Evolutionary conservation across 2,113 vertebrate genomes (phyloP).

Genomic region (Speoplatyrhinus poulsoni): DNA sequence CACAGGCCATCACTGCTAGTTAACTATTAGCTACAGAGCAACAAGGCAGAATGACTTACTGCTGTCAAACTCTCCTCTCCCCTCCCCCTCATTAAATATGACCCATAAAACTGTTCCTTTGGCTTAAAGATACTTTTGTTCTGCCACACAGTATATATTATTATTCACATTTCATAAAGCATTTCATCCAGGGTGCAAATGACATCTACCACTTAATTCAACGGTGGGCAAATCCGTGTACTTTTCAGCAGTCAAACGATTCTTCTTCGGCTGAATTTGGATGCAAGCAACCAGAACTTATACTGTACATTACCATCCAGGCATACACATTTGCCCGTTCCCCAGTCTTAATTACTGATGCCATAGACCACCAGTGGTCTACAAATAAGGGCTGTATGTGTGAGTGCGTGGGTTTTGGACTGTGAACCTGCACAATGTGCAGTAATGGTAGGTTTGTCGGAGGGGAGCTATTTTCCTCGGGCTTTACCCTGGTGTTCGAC

Average conservation of each 20-base stretch:
- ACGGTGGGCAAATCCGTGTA: too few relatives aligned
- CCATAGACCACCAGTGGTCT: conserved; percentile 18
- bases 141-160: too few relatives aligned
- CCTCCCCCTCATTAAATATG: neutral
- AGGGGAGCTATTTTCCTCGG: neutral
- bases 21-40: conserved; percentile 44
- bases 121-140: too few relatives aligned
- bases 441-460: neutral
- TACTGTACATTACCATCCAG: too few relatives aligned
- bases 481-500: neutral
- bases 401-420: conserved; percentile 1
- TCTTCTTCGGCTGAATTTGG: too few relatives aligned
- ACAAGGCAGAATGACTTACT: conserved; percentile 45
- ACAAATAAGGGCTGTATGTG: conserved; percentile 22
- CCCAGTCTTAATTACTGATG: conserved; percentile 36
- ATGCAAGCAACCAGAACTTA: too few relatives aligned
- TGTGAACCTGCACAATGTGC: neutral
- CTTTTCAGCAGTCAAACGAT: too few relatives aligned
- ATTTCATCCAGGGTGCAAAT: too few relatives aligned
- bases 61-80: conserved; percentile 19
- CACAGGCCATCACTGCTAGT: conserved; percentile 38
- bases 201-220: too few relatives aligned
- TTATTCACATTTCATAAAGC: too few relatives aligned
- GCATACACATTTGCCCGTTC: too few relatives aligned
- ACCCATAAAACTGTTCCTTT: too few relatives aligned